These are phyloP conservation scores for Pinna nobilis DNA, from an alignment of 1,140 invertebrate genomes.

Conservation along the genomic window DNA sequence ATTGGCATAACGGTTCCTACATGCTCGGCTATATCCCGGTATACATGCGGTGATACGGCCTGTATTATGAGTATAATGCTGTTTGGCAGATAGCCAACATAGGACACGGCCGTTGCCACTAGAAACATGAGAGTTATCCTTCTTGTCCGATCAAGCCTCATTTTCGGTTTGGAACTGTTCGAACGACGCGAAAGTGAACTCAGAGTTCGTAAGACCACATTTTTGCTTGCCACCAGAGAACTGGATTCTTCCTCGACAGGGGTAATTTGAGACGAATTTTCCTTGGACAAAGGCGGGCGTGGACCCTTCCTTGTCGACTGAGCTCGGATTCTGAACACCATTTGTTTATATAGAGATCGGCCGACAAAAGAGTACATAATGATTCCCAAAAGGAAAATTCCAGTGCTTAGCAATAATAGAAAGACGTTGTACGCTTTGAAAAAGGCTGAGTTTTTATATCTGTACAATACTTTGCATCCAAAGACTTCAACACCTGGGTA, in stretches of 20 bases:
- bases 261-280: too few relatives aligned
- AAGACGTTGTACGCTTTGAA: constrained; percentile 10
- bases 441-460: constrained; percentile 3
- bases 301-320: constrained; percentile 6
- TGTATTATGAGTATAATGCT: constrained; percentile 17
- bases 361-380: constrained; percentile 30
- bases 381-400: constrained; percentile 15
- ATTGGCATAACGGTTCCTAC: constrained; percentile 1
- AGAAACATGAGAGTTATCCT: constrained; percentile 34
- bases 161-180: constrained; percentile 3
- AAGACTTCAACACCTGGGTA: not conserved
- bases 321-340: constrained; percentile 22
- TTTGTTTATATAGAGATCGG: constrained; percentile 25
- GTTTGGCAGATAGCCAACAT: constrained; percentile 26
- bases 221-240: not conserved
- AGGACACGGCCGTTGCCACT: constrained; percentile 36
- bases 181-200: not conserved
- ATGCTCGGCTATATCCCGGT: not conserved
- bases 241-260: constrained; percentile 7
- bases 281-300: not conserved
- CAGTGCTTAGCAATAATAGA: constrained; percentile 18
- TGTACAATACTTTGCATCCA: constrained; percentile 22
- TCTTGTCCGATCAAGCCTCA: constrained; percentile 6
- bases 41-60: not conserved
- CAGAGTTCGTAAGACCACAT: not conserved